A percentile compares a stretch with the other conserved stretches of the same genome.
Conservation (phyloP, 2,888 invertebrate species). For the Nephrotoma guestfalica region DNA sequence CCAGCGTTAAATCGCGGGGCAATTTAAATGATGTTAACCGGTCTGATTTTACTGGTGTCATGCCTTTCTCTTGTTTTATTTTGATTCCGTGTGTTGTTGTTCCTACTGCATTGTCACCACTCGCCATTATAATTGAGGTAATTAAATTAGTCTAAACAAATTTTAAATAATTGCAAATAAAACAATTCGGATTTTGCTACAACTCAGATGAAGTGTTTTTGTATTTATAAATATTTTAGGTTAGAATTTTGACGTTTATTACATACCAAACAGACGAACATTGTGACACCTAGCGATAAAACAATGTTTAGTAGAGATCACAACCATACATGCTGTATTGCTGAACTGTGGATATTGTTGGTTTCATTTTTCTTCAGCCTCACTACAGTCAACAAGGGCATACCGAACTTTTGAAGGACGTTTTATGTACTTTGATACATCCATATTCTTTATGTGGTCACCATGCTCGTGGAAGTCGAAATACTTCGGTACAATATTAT, state of each 20-base stretch:
- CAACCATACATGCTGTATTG: neutral
- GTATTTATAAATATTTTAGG: neutral
- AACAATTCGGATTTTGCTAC: neutral
- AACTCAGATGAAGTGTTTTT: neutral
- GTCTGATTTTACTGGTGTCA: slow-evolving; percentile 13
- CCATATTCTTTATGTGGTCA: slow-evolving; percentile 3
- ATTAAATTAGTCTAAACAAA: neutral
- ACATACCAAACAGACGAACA: neutral
- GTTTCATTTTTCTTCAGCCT: neutral
- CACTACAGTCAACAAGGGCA: neutral
- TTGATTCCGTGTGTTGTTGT: neutral
- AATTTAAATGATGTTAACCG: slow-evolving; percentile 37
- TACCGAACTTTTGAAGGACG: neutral
- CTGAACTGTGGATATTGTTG: neutral
- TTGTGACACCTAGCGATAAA: neutral
- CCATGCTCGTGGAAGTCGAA: slow-evolving; percentile 5
- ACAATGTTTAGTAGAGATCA: neutral
- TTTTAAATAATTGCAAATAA: neutral
- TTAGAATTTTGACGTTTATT: slow-evolving; percentile 1
- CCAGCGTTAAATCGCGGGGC: slow-evolving; percentile 41
- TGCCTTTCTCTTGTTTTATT: neutral
- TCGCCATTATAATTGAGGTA: neutral
- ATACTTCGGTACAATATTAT: slow-evolving; percentile 7
- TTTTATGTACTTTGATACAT: neutral
- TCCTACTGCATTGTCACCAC: neutral